phyloP scores from a whole-genome alignment of 2,797 vertebrate genomes.

The Mus caroli region DNA sequence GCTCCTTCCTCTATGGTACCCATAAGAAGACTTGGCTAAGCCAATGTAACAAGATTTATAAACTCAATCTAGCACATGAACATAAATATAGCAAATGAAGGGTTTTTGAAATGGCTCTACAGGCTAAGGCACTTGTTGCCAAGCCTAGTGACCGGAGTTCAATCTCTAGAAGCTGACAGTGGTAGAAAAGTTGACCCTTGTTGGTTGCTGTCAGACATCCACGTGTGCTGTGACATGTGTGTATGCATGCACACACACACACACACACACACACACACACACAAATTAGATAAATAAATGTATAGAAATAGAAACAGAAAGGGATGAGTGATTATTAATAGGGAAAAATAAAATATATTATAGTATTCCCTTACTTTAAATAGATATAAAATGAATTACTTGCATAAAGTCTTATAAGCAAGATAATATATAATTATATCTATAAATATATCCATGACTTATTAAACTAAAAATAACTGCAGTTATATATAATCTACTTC shows the following conservation, averaged over 20 bases:
- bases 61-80: neutral
- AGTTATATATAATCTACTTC: neutral
- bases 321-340: neutral
- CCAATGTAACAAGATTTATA: neutral
- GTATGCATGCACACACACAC: no score
- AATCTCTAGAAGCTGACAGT: neutral
- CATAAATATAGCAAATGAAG: conserved; percentile 1
- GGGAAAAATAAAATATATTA: conserved; percentile 18
- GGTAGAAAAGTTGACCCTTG: no score
- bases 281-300: neutral
- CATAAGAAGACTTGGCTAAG: neutral
- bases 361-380: neutral
- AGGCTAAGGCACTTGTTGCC: neutral
- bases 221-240: neutral
- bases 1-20: neutral
- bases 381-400: conserved; percentile 15
- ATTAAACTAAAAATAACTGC: neutral
- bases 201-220: neutral
- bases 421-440: neutral
- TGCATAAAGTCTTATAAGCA: neutral
- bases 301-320: neutral
- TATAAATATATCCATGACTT: neutral
- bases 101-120: neutral
- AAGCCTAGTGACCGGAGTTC: neutral
- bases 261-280: neutral